Evolutionary conservation across 2,888 invertebrate species (phyloP), one percentile per base, ranked within the genome.

Genomic region (Eupithecia inturbata): DNA sequence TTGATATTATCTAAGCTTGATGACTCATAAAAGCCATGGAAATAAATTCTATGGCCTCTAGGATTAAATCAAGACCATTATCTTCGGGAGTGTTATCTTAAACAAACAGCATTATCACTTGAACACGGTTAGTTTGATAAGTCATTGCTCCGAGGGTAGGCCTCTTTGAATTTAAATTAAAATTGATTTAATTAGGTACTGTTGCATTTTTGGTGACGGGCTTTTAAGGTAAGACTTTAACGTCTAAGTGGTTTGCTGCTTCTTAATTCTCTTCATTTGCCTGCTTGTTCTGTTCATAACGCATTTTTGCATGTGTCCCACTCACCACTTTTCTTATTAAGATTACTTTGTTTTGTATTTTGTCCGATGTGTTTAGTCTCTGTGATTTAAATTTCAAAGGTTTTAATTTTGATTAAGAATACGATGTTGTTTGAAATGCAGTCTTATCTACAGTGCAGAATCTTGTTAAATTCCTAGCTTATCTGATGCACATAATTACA

Each of bases 131-230:
- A 85, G 84, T 84, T 62, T 73, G 84, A 83, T 83, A 84, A 79
- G 79, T 79, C 79, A 76, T 75, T 78, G 80, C 83, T 80, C 67
- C 45, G 78, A 76, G 82, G 45, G 70, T 81, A 83, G 84, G 81
- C 81, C 81, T 80, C 80, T 78, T 84, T 83, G 77, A 80, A 69
- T 75, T 77, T 75, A 76, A 79, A 82, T 78, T 79, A 77, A 75
- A 80, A 83, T 78, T 80, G 79, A 83, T 83, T 82, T 81, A 82
- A 84, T 84, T 87, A 87, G 85, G 84, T 82, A 78, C 83, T 78
- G 78, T 84, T 88, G 82, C 87, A 84, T 88, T 89, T 89, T 85
- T 88, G 93, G 93, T 94, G 94, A 90, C 90, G 93, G 94, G 91
- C 85, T 88, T 82, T 83, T 53, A 84, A 94, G 92, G 93, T 93